Conservation (phyloP, 2,113 vertebrate species). For the Ictalurus punctatus region DNA sequence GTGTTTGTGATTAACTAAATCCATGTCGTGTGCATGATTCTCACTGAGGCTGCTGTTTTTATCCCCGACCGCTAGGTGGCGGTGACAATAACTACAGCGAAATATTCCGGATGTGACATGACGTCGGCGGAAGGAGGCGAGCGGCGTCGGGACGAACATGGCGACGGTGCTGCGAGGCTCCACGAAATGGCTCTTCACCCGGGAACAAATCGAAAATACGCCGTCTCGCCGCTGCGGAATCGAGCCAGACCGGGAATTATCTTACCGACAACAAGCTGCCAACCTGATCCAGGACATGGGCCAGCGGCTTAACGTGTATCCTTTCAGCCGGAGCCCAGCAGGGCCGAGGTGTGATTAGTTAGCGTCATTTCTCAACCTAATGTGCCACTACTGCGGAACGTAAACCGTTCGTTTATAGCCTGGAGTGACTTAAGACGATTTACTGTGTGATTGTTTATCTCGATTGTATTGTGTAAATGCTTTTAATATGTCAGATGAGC, state of each 20-base stretch:
- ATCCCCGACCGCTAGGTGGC: conserved; percentile 14
- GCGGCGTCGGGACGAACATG: conserved; percentile 66
- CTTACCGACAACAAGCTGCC: conserved; percentile 94
- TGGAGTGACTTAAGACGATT: rapidly evolving
- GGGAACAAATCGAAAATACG: conserved; percentile 91
- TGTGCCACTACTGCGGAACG: rapidly evolving
- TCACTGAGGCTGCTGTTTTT: neutral
- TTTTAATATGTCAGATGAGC: too few relatives aligned
- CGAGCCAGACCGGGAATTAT: conserved; percentile 93
- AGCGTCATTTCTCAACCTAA: neutral
- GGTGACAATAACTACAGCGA: conserved; percentile 2
- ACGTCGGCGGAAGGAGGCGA: conserved; percentile 68
- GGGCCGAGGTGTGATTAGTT: neutral
- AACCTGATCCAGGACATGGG: conserved; percentile 97
- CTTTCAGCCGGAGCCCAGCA: conserved; percentile 59
- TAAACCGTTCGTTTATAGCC: neutral
- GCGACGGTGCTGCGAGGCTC: conserved; percentile 82
- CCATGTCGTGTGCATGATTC: neutral
- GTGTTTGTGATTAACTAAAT: neutral
- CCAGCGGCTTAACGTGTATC: conserved; percentile 99
- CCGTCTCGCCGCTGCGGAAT: conserved; percentile 91
- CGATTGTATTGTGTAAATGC: neutral
- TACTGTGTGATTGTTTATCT: rapidly evolving
- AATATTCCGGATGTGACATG: neutral
- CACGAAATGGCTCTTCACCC: conserved; percentile 94